phyloP scores from a whole-genome alignment of 2,888 invertebrate species.

The Leptinotarsa haldemani region DNA sequence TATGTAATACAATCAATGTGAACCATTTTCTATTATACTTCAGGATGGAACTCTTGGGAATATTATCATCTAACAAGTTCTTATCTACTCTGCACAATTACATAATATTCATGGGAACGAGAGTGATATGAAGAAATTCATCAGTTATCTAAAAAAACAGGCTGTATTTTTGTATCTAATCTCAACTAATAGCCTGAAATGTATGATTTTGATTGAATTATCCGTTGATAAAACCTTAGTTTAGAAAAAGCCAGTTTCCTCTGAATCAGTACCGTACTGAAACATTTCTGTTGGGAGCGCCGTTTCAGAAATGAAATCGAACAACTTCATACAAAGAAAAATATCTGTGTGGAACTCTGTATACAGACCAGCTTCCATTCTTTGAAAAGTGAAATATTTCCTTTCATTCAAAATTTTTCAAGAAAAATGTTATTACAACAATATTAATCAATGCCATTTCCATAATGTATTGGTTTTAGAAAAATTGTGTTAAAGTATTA shows the following conservation, averaged over 20 bases:
- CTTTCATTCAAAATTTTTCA: no score
- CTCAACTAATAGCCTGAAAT: background rate
- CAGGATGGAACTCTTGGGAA: constrained; percentile 6
- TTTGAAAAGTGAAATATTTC: no score
- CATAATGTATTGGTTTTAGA: no score
- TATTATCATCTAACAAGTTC: background rate
- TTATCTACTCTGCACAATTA: constrained; percentile 5
- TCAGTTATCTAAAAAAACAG: constrained; percentile 15
- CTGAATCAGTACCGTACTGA: constrained; percentile 1
- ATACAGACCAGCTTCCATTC: no score
- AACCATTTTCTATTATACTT: background rate
- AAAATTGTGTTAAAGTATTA: no score
- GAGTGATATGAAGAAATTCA: background rate
- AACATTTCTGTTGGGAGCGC: background rate
- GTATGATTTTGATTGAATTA: background rate
- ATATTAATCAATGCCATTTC: no score
- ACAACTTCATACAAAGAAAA: no score
- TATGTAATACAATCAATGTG: background rate
- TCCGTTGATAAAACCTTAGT: background rate
- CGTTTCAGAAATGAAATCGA: no score
- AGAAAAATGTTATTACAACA: no score
- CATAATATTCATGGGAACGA: constrained; percentile 4
- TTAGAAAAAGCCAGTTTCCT: constrained; percentile 6
- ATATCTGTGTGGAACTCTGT: no score
- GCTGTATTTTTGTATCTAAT: background rate